Base-by-base conservation (phyloP, 2,797 vertebrate genomes). In the Limosa lapponica region DNA sequence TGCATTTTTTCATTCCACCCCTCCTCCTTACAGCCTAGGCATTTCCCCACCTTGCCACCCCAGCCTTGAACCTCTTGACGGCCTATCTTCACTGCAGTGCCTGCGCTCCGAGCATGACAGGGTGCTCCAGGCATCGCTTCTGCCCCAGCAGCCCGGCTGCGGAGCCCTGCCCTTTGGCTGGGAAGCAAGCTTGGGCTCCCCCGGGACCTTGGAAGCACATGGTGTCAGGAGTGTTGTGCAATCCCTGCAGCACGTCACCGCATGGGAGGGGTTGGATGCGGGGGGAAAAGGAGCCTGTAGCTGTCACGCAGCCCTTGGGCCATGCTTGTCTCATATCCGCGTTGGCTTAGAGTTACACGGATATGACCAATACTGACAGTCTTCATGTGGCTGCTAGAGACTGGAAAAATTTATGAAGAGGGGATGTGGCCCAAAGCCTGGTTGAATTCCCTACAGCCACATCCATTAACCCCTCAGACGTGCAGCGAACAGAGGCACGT, bases 401-500 rank as follows among this genome's bases (percentile, higher is more conserved):
- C 79, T 64, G 61, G 51, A 66, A 17, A 64, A 46, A 27, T 48
- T 81, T 5, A 6, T 55, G 57, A 58, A 23, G 52, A 48, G 44
- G 58, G 43, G n/a, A 48, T 5, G 16, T 24, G 44, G 49, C 34
- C 41, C 70, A 82, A 24, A 75, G 62, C n/a, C 62, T 24, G n/a
- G 17, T 43, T 3, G 1, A 43, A 72, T 75, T 86, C 89, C 71
- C 41, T 80, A 6, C 39, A 8, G 1, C 75, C 30, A 1, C 2
- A 5, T 51, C 49, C 1, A 0, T 44, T 83, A 66, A 15, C 37
- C 48, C 49, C 52, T 70, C 10, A 3, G 67, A 43, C 5, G 2
- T 5, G 23, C 39, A 48, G n/a, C 0, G 0, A 70, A 39, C 17
- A 10, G 25, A 28, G 48, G 20, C 6, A 2, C 12, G 22, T 27